These are phyloP conservation scores for Andricus grossulariae DNA, from an alignment of 1,140 invertebrate genomes.

Conservation along the genomic window DNA sequence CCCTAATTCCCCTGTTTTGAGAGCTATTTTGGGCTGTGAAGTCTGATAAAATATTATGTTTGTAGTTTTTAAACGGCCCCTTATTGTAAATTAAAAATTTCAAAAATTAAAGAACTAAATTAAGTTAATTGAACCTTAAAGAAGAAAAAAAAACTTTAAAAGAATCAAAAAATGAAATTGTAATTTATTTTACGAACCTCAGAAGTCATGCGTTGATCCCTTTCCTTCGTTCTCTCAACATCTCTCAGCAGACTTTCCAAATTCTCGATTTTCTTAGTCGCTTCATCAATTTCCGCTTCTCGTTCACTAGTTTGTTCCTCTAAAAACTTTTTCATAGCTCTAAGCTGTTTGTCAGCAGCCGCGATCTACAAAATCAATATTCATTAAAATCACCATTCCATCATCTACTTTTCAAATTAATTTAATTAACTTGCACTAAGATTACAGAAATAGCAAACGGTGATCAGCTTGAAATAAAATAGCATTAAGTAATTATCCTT, in stretches of 20 bases:
- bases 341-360: slow-evolving; percentile 86
- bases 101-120: slow-evolving; percentile 9
- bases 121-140: slow-evolving; percentile 15
- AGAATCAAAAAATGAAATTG: not conserved
- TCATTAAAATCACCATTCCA: not conserved
- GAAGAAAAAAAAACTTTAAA: slow-evolving; percentile 5
- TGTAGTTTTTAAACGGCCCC: no score
- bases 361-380: slow-evolving; percentile 79
- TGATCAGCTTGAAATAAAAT: no score
- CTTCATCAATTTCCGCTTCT: slow-evolving; percentile 87
- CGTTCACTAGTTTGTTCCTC: slow-evolving; percentile 88
- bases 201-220: slow-evolving; percentile 68
- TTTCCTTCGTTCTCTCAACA: slow-evolving; percentile 78
- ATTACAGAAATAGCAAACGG: no score
- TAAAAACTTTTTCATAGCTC: slow-evolving; percentile 83
- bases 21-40: no score
- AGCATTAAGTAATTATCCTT: no score
- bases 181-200: slow-evolving; percentile 63
- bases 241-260: slow-evolving; percentile 80
- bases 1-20: no score
- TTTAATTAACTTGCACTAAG: not conserved
- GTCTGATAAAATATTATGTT: no score
- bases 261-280: slow-evolving; percentile 78
- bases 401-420: not conserved
- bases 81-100: slow-evolving; percentile 27